phyloP scores from a whole-genome alignment of 1,140 invertebrate species.

The Ericerus pela region DNA sequence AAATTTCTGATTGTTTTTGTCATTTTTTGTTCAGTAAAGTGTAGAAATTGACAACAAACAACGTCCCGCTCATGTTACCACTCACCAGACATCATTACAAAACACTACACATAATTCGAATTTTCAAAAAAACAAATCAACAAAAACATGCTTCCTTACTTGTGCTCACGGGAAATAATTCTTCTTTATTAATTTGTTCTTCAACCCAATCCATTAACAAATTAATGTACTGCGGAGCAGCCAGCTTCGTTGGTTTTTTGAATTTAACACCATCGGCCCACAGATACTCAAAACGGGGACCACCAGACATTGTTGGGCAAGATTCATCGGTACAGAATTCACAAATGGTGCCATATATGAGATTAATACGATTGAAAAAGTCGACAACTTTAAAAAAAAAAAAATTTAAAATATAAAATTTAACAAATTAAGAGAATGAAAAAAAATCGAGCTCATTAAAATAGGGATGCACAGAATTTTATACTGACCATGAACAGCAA shows the following conservation, averaged over 20 bases:
- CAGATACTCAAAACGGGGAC: slow-evolving; percentile 75
- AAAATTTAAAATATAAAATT: slow-evolving; percentile 12
- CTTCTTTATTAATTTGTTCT: slow-evolving; percentile 81
- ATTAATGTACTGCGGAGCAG: slow-evolving; percentile 74
- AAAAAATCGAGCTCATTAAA: background rate
- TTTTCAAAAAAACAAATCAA: background rate
- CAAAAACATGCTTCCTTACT: slow-evolving; percentile 17
- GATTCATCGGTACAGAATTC: slow-evolving; percentile 73
- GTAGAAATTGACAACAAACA: too few relatives aligned
- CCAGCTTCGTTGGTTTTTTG: slow-evolving; percentile 76
- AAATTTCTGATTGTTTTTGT: too few relatives aligned
- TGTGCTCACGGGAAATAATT: slow-evolving; percentile 61
- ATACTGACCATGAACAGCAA: slow-evolving; percentile 75
- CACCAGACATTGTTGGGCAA: slow-evolving; percentile 87
- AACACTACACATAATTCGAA: slow-evolving; percentile 17
- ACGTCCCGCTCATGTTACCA: background rate
- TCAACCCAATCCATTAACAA: slow-evolving; percentile 92
- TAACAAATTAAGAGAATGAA: background rate
- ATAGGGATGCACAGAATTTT: background rate
- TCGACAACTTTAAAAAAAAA: slow-evolving; percentile 61
- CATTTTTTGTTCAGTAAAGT: too few relatives aligned
- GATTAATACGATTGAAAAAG: slow-evolving; percentile 90
- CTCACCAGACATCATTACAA: background rate
- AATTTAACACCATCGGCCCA: slow-evolving; percentile 80
- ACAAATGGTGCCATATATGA: slow-evolving; percentile 79